A percentile compares a stretch with the other conserved stretches of the same genome.
Evolutionary conservation across 2,797 vertebrate species (phyloP).

Genomic region (Lepus oiostolus): DNA sequence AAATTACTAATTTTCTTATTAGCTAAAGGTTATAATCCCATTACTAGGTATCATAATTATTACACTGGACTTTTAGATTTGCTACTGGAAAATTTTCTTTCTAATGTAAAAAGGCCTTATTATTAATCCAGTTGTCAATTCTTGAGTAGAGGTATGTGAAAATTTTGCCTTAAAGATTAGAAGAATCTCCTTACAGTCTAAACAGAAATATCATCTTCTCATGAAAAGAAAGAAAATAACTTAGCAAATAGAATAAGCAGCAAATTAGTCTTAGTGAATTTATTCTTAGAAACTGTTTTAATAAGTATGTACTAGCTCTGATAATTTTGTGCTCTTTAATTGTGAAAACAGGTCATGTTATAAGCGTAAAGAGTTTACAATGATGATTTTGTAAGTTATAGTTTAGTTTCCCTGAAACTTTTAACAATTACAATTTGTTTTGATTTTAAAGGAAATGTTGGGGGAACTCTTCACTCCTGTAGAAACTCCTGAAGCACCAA

Average conservation of each 20-base stretch:
- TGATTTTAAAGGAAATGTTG: slow-evolving; percentile 95
- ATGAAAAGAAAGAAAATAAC: slow-evolving; percentile 4
- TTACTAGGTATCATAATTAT: background rate
- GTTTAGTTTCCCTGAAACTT: slow-evolving; percentile 45
- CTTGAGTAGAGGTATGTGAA: slow-evolving; percentile 31
- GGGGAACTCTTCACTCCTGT: slow-evolving; percentile 99
- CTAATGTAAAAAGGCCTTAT: background rate
- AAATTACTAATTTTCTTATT: slow-evolving; percentile 48
- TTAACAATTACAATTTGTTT: slow-evolving; percentile 69
- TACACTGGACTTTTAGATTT: slow-evolving; percentile 12
- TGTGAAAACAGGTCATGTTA: background rate
- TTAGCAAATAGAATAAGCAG: background rate
- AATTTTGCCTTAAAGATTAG: slow-evolving; percentile 14
- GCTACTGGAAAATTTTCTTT: slow-evolving; percentile 34
- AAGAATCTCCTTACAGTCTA: background rate
- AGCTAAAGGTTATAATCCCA: background rate
- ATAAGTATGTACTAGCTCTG: background rate
- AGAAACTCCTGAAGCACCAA: slow-evolving; percentile 98
- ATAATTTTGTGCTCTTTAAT: slow-evolving; percentile 3
- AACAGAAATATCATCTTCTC: background rate
- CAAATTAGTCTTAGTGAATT: background rate
- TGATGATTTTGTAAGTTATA: slow-evolving; percentile 29
- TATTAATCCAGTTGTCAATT: slow-evolving; percentile 20
- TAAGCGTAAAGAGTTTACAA: slow-evolving; percentile 20
- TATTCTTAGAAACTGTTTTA: background rate